phyloP scores from a whole-genome alignment of 2,113 vertebrate genomes.

The Dolichallabes microphthalmus region DNA sequence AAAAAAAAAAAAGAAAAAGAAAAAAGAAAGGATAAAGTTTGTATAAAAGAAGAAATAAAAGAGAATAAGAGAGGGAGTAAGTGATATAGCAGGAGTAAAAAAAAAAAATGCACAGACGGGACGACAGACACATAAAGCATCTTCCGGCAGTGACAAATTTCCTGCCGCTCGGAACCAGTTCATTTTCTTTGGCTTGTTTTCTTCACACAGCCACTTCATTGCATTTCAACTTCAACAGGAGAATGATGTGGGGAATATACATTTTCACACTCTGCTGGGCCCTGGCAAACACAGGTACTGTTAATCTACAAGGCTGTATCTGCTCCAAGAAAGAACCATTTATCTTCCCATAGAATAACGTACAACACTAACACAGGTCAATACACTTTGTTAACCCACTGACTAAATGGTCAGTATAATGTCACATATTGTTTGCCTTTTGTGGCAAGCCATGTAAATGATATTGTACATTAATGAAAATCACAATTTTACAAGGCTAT shows the following conservation, averaged over 20 bases:
- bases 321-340: constrained; percentile 23
- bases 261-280: constrained; percentile 38
- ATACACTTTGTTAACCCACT: constrained; percentile 13
- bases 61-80: not conserved
- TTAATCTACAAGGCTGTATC: constrained; percentile 25
- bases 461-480: constrained; percentile 5
- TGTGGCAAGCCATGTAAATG: not conserved
- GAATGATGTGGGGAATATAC: constrained; percentile 32
- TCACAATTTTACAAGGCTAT: not conserved
- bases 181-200: constrained; percentile 49
- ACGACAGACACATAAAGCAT: constrained; percentile 7
- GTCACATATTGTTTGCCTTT: not conserved
- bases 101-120: not conserved
- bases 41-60: not conserved
- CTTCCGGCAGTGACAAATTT: constrained; percentile 51
- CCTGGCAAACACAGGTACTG: constrained; percentile 19
- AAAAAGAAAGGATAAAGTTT: not conserved
- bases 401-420: not conserved
- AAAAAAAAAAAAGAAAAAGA: not conserved
- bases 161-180: constrained; percentile 44
- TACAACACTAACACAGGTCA: constrained; percentile 17
- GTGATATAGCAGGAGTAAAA: not conserved
- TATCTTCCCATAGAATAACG: constrained; percentile 16
- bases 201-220: constrained; percentile 22
- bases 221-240: constrained; percentile 47